These are phyloP conservation scores for Osedax fenrisi DNA, from an alignment of 2,888 invertebrate species.

Conservation along the genomic window DNA sequence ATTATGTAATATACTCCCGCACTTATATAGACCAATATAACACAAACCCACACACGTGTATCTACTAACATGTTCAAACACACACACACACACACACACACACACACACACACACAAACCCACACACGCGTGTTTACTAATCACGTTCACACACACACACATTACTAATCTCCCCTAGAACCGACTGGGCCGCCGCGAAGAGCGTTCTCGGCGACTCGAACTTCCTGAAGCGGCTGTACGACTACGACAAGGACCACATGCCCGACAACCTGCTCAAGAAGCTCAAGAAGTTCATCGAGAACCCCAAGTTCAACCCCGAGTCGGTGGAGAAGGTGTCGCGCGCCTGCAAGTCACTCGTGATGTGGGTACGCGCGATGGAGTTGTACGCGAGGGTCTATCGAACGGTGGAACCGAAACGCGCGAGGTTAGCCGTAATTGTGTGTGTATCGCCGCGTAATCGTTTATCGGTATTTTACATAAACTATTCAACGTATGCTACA, in stretches of 20 bases:
- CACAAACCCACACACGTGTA: no score
- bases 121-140: no score
- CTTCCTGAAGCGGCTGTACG: conserved; percentile 68
- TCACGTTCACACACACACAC: no score
- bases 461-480: no score
- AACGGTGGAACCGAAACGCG: conserved; percentile 75
- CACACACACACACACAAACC: no score
- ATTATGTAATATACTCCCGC: no score
- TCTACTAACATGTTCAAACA: no score
- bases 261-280: conserved; percentile 64
- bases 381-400: conserved; percentile 74
- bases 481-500: no score
- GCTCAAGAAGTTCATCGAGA: conserved; percentile 67
- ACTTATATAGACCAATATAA: no score
- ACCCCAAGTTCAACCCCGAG: conserved; percentile 74
- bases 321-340: conserved; percentile 69
- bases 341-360: conserved; percentile 77
- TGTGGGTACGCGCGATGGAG: conserved; percentile 84
- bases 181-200: conserved; percentile 76
- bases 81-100: no score
- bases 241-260: conserved; percentile 77
- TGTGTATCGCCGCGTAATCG: no score
- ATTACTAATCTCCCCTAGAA: no score
- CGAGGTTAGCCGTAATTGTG: conserved; percentile 55
- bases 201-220: conserved; percentile 67